Conservation (phyloP, 2,113 vertebrate species). For the Neoarius graeffei region DNA sequence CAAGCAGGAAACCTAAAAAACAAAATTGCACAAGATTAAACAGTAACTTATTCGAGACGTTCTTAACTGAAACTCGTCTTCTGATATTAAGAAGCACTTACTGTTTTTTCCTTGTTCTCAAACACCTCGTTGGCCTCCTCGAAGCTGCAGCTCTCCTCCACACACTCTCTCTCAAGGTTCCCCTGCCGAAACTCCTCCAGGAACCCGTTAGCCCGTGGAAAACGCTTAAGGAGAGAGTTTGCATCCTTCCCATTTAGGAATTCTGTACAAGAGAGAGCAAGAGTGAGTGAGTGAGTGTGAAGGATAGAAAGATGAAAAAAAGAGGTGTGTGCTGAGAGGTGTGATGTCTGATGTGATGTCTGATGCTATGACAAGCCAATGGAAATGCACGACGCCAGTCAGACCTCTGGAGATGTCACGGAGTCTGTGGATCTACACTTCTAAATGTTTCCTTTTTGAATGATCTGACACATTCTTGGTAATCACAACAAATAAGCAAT, state of each 20-base stretch:
- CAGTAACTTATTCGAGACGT: not conserved
- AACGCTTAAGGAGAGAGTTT: conserved; percentile 79
- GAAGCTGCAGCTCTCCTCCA: conserved; percentile 86
- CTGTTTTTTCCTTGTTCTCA: conserved; percentile 86
- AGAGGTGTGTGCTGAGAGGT: not conserved
- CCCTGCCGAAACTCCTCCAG: conserved; percentile 84
- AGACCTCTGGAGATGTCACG: not conserved
- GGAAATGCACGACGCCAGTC: not conserved
- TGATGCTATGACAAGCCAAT: not conserved
- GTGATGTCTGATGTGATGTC: not conserved
- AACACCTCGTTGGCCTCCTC: conserved; percentile 88
- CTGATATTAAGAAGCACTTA: conserved; percentile 46
- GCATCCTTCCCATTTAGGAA: conserved; percentile 81
- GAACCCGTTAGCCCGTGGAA: conserved; percentile 82
- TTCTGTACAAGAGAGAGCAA: conserved; percentile 65
- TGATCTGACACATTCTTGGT: not conserved
- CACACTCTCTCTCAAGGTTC: conserved; percentile 83
- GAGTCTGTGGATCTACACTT: conserved; percentile 10
- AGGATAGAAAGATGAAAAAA: not conserved
- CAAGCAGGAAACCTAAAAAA: not conserved
- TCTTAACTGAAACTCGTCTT: not conserved
- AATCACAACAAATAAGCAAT: not conserved
- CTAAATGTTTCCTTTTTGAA: not conserved
- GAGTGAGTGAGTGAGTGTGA: not conserved
- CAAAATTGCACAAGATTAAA: not conserved